phyloP scores from a whole-genome alignment of 1,140 invertebrate species.

The Macrotrachela quadricornifera region DNA sequence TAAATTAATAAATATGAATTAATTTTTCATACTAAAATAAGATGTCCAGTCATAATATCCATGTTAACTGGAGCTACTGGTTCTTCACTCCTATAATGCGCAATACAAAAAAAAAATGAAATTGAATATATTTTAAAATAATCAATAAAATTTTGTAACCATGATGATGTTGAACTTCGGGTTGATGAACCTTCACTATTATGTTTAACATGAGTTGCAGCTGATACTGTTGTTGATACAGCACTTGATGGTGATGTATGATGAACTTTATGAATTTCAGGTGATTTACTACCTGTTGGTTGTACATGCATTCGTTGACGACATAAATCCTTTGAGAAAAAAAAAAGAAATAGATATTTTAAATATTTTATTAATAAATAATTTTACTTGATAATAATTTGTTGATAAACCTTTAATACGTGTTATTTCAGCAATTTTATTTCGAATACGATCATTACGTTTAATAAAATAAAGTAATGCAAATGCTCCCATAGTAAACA shows the following conservation, averaged over 20 bases:
- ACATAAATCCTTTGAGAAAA: constrained; percentile 54
- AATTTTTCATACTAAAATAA: constrained; percentile 60
- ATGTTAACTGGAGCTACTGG: constrained; percentile 69
- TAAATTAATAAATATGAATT: constrained; percentile 1
- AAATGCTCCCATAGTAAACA: no score
- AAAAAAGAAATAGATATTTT: no score
- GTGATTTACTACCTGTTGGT: constrained; percentile 38
- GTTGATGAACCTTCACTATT: background rate
- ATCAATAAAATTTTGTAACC: constrained; percentile 4
- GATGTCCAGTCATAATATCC: constrained; percentile 96
- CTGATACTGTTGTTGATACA: constrained; percentile 54
- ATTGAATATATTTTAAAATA: no score
- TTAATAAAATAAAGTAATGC: no score
- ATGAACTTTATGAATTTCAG: constrained; percentile 24
- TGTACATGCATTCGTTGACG: constrained; percentile 60
- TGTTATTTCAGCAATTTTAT: no score
- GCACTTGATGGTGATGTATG: constrained; percentile 43
- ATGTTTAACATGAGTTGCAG: background rate
- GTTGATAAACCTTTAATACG: no score
- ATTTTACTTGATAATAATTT: no score
- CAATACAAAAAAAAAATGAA: no score
- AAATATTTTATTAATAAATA: no score
- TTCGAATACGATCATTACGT: no score
- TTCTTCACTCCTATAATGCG: constrained; percentile 58
- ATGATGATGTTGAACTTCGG: constrained; percentile 5